A percentile compares a stretch with the other conserved stretches of the same genome.
Evolutionary conservation across 2,113 vertebrate species (phyloP).

Genomic region (Mystacornis crossleyi): DNA sequence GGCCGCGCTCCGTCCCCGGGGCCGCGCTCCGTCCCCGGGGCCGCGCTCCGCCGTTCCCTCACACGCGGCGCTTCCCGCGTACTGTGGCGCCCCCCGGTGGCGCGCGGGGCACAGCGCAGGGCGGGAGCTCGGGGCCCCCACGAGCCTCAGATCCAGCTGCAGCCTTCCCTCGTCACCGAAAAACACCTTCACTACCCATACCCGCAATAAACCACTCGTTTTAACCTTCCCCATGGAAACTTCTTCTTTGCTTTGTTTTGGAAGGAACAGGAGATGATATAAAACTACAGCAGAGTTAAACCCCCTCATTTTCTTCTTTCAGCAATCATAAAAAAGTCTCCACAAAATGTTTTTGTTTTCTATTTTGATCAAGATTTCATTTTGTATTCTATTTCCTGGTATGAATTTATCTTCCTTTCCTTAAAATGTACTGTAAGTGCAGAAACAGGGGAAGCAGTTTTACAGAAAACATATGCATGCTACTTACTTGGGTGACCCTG

Average conservation of each 20-base stretch:
- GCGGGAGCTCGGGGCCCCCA: neutral
- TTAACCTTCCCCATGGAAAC: neutral
- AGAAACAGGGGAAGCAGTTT: neutral
- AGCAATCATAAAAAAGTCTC: neutral
- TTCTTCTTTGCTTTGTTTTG: neutral
- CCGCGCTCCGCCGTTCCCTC: neutral
- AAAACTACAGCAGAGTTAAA: neutral
- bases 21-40: neutral
- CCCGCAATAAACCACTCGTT: rapidly evolving
- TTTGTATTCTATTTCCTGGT: neutral
- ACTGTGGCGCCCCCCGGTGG: conserved; percentile 71
- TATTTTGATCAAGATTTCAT: neutral
- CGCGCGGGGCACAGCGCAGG: neutral
- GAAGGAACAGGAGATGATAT: neutral
- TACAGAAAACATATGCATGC: neutral
- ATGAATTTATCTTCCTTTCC: neutral
- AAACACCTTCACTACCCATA: rapidly evolving
- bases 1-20: neutral
- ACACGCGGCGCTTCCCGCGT: conserved; percentile 20
- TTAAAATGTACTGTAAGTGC: neutral
- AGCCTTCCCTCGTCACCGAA: rapidly evolving
- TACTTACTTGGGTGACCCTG: neutral
- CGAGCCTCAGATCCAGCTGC: rapidly evolving
- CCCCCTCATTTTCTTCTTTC: neutral
- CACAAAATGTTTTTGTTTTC: neutral